These are phyloP conservation scores for Masnerella sp. DNA, from an alignment of 2,888 invertebrate genomes.

Conservation along the genomic window DNA sequence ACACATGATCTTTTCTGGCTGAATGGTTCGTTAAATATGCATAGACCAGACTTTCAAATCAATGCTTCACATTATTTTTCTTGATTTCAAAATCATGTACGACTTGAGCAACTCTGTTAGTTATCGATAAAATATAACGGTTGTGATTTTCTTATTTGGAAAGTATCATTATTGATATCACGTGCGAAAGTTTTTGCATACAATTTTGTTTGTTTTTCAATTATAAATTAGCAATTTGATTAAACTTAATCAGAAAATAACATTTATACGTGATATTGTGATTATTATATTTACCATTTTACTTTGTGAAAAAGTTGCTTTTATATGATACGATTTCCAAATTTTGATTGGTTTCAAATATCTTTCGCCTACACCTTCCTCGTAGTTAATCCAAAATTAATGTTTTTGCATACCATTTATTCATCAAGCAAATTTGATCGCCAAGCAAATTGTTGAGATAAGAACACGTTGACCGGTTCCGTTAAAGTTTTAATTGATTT, in stretches of 20 bases:
- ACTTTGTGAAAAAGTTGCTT: too few species aligned
- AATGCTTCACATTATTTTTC: constrained; percentile 50
- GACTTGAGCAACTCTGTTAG: constrained; percentile 38
- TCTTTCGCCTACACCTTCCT: too few species aligned
- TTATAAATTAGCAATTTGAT: too few species aligned
- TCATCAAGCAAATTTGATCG: constrained; percentile 57
- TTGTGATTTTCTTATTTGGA: too few species aligned
- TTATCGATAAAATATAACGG: too few species aligned
- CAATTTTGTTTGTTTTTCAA: too few species aligned
- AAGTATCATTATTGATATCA: too few species aligned
- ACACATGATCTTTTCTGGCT: constrained; percentile 48
- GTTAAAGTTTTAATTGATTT: constrained; percentile 68
- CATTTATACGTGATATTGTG: too few species aligned
- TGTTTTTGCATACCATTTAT: constrained; percentile 52
- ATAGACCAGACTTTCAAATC: constrained; percentile 58
- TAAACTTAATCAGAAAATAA: too few species aligned
- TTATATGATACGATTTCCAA: too few species aligned
- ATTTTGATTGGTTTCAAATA: constrained; percentile 3
- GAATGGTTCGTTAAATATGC: constrained; percentile 54
- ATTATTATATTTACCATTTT: too few species aligned
- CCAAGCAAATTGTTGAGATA: constrained; percentile 64
- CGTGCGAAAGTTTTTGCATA: too few species aligned
- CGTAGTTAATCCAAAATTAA: constrained; percentile 19
- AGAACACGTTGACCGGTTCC: constrained; percentile 62
- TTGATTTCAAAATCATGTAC: constrained; percentile 40